These are phyloP conservation scores for Perdita meconis DNA, from an alignment of 2,888 invertebrate species.

Conservation along the genomic window DNA sequence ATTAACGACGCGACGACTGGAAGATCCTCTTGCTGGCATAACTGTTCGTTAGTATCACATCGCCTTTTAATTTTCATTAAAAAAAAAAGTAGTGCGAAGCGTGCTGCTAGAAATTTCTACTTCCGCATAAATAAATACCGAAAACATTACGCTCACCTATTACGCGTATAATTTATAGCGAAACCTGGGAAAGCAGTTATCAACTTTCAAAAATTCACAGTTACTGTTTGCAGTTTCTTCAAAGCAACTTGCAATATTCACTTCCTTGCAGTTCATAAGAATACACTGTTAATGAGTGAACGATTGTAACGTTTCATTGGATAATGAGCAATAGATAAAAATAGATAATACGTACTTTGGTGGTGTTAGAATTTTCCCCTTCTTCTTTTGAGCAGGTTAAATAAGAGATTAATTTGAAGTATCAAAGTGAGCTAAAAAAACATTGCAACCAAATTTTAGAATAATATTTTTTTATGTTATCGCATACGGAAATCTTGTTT, in stretches of 20 bases:
- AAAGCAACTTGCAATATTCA: neutral
- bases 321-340: neutral
- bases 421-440: neutral
- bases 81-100: constrained; percentile 23
- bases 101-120: constrained; percentile 19
- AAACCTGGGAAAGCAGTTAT: constrained; percentile 34
- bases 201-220: constrained; percentile 33
- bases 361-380: no score
- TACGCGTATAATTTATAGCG: constrained; percentile 34
- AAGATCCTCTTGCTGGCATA: neutral
- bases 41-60: neutral
- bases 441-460: neutral
- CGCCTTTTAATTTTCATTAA: constrained; percentile 13
- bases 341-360: neutral
- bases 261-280: neutral
- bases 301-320: neutral
- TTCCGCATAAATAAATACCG: constrained; percentile 31
- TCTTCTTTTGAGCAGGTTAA: no score
- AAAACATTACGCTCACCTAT: constrained; percentile 17
- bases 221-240: neutral
- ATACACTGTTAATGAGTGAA: neutral
- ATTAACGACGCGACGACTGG: no score
- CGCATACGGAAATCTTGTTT: no score
- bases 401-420: no score
- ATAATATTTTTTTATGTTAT: no score